Evolutionary conservation across 2,113 vertebrate species (phyloP).

Genomic region (Myotis brandtii): DNA sequence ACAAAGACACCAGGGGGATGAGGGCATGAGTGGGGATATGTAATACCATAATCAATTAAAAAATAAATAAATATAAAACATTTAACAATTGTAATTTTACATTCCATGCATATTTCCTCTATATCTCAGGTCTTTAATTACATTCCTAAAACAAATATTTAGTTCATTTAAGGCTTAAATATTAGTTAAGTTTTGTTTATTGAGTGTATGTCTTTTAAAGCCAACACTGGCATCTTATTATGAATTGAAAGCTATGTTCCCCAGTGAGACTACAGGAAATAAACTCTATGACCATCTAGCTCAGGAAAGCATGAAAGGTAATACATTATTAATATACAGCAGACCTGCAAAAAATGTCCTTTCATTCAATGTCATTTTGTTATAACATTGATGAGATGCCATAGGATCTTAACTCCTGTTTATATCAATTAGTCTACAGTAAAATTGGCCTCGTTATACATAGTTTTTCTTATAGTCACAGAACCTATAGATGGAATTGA

Average conservation of each 20-base stretch:
- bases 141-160: neutral
- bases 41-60: too few species aligned
- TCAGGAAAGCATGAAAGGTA: neutral
- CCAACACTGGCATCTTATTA: neutral
- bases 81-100: neutral
- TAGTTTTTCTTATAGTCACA: neutral
- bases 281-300: neutral
- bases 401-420: neutral
- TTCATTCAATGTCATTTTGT: neutral
- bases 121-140: neutral
- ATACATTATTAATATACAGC: neutral
- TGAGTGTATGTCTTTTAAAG: neutral
- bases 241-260: neutral
- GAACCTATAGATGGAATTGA: neutral
- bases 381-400: neutral
- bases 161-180: neutral
- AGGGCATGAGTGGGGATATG: too few species aligned
- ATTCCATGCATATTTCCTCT: neutral
- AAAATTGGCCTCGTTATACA: neutral
- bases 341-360: too few species aligned
- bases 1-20: too few species aligned
- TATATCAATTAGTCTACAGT: neutral
- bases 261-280: neutral
- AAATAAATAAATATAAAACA: neutral
- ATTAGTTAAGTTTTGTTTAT: neutral